Percentiles rank a stretch among this genome's conserved stretches.
Conservation (phyloP, 2,888 invertebrate genomes). For the Agriopis marginaria region DNA sequence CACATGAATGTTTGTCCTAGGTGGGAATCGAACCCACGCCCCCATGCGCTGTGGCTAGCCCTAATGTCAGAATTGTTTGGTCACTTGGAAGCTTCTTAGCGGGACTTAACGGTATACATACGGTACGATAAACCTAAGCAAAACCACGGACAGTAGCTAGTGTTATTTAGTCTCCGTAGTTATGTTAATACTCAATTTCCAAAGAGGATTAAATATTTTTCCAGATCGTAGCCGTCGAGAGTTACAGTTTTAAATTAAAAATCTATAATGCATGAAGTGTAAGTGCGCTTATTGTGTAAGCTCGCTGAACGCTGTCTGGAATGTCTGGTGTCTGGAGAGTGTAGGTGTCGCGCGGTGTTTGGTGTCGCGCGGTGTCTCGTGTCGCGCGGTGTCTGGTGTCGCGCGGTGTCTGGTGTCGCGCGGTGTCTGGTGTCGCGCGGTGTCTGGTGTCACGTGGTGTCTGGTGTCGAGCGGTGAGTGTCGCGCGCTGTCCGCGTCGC, state of each 20-base stretch:
- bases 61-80: too few species aligned
- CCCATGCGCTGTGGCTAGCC: too few species aligned
- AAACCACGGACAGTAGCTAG: neutral
- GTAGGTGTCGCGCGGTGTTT: neutral
- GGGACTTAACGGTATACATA: too few species aligned
- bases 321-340: conserved; percentile 5
- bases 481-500: neutral
- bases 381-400: neutral
- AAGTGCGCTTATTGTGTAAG: conserved; percentile 9
- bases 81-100: too few species aligned
- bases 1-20: too few species aligned
- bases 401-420: neutral
- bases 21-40: too few species aligned
- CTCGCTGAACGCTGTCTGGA: neutral
- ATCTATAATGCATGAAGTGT: conserved; percentile 28
- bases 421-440: conserved; percentile 4
- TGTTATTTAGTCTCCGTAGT: neutral
- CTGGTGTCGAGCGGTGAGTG: too few species aligned
- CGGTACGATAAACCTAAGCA: neutral
- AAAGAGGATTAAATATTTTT: neutral
- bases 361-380: neutral
- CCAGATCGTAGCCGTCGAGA: neutral
- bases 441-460: neutral
- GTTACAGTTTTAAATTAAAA: conserved; percentile 22
- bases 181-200: neutral